phyloP scores from a whole-genome alignment of 2,113 vertebrate genomes.

The Maccullochella peelii region DNA sequence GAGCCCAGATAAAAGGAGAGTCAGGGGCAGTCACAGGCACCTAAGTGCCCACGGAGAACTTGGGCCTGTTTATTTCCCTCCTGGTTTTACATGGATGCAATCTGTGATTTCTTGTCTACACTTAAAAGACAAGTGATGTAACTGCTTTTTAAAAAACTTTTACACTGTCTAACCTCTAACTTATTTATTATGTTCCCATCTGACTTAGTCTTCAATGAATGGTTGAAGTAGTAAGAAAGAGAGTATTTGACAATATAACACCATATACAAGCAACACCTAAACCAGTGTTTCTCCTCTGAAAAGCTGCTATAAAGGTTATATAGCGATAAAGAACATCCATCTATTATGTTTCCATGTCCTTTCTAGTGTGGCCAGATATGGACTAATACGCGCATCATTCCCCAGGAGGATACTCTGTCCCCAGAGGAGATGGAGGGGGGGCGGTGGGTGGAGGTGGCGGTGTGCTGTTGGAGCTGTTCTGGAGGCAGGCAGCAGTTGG shows the following conservation, averaged over 20 bases:
- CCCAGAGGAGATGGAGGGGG: slow-evolving; percentile 62
- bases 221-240: slow-evolving; percentile 23
- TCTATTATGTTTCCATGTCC: slow-evolving; percentile 79
- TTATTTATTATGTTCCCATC: background rate
- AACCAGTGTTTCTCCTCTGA: slow-evolving; percentile 13
- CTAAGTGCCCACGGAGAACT: slow-evolving; percentile 54
- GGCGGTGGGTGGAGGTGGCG: slow-evolving; percentile 48
- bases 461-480: slow-evolving; percentile 70
- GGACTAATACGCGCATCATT: slow-evolving; percentile 73
- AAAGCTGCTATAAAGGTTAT: slow-evolving; percentile 45
- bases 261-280: slow-evolving; percentile 34
- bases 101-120: slow-evolving; percentile 34
- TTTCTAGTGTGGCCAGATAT: slow-evolving; percentile 80
- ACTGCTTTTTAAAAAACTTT: background rate
- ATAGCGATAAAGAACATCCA: slow-evolving; percentile 68
- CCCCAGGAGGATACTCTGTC: slow-evolving; percentile 74
- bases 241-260: slow-evolving; percentile 40
- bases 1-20: slow-evolving; percentile 75
- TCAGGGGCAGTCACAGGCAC: slow-evolving; percentile 60
- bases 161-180: slow-evolving; percentile 25
- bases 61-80: slow-evolving; percentile 59
- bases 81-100: slow-evolving; percentile 23
- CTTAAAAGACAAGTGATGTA: slow-evolving; percentile 31
- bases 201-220: slow-evolving; percentile 23
- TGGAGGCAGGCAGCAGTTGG: slow-evolving; percentile 84